These are phyloP conservation scores for Glandiceps talaboti DNA, from an alignment of 53 echinoderm and acorn worm species.

Conservation along the genomic window DNA sequence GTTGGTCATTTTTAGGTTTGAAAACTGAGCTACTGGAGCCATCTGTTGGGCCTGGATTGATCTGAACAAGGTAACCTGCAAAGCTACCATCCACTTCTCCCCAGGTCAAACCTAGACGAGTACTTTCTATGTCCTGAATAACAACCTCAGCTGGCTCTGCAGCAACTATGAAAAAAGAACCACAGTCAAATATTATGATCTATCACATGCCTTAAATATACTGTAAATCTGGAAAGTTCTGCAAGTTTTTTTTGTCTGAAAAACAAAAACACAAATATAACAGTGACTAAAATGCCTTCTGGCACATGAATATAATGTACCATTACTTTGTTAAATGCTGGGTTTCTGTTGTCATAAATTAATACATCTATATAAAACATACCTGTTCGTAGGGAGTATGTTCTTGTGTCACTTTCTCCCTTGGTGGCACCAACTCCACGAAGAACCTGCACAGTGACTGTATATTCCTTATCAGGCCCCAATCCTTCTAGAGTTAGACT, in stretches of 20 bases:
- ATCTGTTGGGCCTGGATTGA: not conserved
- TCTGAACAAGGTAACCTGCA: not conserved
- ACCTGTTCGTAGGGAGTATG: not conserved
- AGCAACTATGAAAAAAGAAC: slow-evolving; percentile 9
- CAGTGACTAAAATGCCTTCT: no score
- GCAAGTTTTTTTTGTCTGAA: no score
- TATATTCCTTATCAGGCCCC: not conserved
- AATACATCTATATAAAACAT: no score
- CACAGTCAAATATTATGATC: no score
- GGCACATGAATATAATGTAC: no score
- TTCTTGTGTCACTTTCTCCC: not conserved
- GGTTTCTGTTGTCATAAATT: no score
- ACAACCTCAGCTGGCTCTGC: slow-evolving; percentile 20
- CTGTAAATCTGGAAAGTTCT: no score
- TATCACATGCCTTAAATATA: no score
- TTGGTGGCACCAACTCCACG: not conserved
- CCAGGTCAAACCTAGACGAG: slow-evolving; percentile 25
- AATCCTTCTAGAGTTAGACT: not conserved
- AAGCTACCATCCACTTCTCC: slow-evolving; percentile 9
- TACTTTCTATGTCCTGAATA: slow-evolving; percentile 11
- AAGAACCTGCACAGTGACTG: not conserved
- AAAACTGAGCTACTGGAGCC: not conserved
- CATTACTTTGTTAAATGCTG: no score
- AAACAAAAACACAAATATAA: no score
- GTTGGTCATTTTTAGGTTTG: not conserved